Conservation (phyloP, 2,888 invertebrate genomes). For the Gasteruption jaculator region DNA sequence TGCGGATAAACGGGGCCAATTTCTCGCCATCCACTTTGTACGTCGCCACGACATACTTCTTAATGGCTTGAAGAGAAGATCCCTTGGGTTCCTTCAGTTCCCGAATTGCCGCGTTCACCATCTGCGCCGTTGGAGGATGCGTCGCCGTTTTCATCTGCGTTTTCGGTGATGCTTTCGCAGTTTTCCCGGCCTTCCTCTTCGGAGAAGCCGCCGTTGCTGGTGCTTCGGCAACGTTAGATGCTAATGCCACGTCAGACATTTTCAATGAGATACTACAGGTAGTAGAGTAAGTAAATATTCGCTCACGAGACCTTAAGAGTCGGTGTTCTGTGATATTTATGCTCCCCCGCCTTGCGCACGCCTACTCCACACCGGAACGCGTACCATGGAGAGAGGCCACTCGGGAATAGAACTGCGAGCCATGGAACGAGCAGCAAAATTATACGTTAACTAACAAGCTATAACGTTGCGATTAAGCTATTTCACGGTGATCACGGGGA, state of each 20-base stretch:
- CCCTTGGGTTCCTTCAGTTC: constrained; percentile 58
- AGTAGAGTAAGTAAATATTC: no score
- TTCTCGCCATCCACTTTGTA: constrained; percentile 61
- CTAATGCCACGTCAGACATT: no score
- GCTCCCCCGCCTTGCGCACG: neutral
- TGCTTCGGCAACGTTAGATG: constrained; percentile 11
- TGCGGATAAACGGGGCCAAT: constrained; percentile 58
- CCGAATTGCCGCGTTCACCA: constrained; percentile 59
- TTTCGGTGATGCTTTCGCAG: constrained; percentile 17
- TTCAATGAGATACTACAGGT: no score
- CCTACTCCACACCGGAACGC: constrained; percentile 12
- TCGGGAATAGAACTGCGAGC: no score
- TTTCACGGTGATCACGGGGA: no score
- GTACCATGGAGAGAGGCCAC: constrained; percentile 26
- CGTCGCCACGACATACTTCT: constrained; percentile 60
- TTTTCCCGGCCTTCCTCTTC: constrained; percentile 23
- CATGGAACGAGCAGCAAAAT: no score
- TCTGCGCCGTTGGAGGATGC: constrained; percentile 55
- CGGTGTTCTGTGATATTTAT: no score
- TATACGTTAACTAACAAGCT: no score
- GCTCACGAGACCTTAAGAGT: no score
- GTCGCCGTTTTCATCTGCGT: constrained; percentile 42
- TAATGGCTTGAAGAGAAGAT: constrained; percentile 60
- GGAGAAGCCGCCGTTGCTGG: constrained; percentile 11
- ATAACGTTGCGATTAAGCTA: no score